Evolutionary conservation across 2,888 invertebrate species (phyloP).

Genomic region (Lithophane ornitopus): DNA sequence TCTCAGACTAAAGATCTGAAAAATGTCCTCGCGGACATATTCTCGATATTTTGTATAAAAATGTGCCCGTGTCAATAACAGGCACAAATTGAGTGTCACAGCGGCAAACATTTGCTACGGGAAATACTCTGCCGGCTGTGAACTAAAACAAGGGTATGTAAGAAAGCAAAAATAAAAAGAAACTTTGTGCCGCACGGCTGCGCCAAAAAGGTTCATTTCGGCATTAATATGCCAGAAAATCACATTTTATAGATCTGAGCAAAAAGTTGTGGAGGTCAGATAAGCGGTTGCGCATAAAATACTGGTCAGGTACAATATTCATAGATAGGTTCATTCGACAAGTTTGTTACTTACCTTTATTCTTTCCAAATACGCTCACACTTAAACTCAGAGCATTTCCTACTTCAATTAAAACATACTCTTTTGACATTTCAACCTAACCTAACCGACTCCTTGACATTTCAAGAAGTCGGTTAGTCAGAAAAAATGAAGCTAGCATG

Average conservation of each 20-base stretch:
- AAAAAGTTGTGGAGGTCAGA: background rate
- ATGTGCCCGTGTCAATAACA: slow-evolving; percentile 50
- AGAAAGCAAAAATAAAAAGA: too few species aligned
- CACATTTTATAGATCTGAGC: background rate
- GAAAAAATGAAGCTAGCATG: too few species aligned
- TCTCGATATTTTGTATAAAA: slow-evolving; percentile 29
- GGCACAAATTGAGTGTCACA: slow-evolving; percentile 54
- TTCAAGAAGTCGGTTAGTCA: too few species aligned
- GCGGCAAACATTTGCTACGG: slow-evolving; percentile 30
- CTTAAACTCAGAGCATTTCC: too few species aligned
- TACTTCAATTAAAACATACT: too few species aligned
- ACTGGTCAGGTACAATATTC: background rate
- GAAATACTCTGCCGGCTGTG: slow-evolving; percentile 27
- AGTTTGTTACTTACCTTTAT: too few species aligned
- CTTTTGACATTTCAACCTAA: too few species aligned
- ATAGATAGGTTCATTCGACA: too few species aligned
- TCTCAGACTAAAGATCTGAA: background rate
- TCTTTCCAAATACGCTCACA: too few species aligned
- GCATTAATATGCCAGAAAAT: background rate
- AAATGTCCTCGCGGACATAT: slow-evolving; percentile 7
- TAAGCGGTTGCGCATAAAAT: background rate
- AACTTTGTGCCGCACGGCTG: too few species aligned
- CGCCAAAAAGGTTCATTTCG: too few species aligned
- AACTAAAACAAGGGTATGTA: slow-evolving; percentile 2
- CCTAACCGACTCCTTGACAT: too few species aligned